Percentiles rank a stretch among this genome's conserved stretches.
phyloP scores from a whole-genome alignment of 1,140 invertebrate species.

The Atta colombica region DNA sequence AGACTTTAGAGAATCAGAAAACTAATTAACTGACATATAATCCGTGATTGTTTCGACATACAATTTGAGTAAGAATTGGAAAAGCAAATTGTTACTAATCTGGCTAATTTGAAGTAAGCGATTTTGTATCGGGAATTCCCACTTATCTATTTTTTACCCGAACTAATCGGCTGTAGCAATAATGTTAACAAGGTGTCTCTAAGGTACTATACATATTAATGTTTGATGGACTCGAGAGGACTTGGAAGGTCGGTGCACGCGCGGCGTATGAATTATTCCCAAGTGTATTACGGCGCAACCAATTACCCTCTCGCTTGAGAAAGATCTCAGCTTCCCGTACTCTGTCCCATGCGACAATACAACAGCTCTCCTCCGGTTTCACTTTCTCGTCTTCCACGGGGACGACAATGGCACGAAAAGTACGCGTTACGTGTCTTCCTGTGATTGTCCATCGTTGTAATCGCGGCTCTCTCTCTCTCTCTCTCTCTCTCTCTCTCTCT shows the following conservation, averaged over 20 bases:
- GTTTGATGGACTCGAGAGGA: slow-evolving; percentile 57
- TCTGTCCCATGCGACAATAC: slow-evolving; percentile 49
- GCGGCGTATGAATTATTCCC: slow-evolving; percentile 58
- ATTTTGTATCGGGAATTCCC: neutral
- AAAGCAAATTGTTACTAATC: neutral
- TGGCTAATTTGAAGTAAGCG: neutral
- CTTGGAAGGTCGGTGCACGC: slow-evolving; percentile 34
- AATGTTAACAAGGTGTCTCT: slow-evolving; percentile 40
- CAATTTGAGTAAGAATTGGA: neutral
- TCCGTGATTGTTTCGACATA: neutral
- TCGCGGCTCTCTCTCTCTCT: neutral
- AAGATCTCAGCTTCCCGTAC: slow-evolving; percentile 42
- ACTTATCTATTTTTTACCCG: slow-evolving; percentile 26
- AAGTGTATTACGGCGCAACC: slow-evolving; percentile 40
- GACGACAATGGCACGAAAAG: slow-evolving; percentile 39
- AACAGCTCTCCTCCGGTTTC: slow-evolving; percentile 42
- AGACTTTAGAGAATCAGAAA: too few relatives aligned
- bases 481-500: neutral
- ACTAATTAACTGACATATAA: neutral
- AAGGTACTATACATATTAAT: slow-evolving; percentile 49
- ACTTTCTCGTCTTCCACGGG: slow-evolving; percentile 40
- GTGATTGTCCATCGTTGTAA: slow-evolving; percentile 30
- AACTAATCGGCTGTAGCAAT: slow-evolving; percentile 42
- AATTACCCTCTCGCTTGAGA: slow-evolving; percentile 59
- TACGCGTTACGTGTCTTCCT: slow-evolving; percentile 47